Evolutionary conservation across 2,113 vertebrate species (phyloP), one percentile per base, ranked within the genome.

Genomic region (Corapipo altera): DNA sequence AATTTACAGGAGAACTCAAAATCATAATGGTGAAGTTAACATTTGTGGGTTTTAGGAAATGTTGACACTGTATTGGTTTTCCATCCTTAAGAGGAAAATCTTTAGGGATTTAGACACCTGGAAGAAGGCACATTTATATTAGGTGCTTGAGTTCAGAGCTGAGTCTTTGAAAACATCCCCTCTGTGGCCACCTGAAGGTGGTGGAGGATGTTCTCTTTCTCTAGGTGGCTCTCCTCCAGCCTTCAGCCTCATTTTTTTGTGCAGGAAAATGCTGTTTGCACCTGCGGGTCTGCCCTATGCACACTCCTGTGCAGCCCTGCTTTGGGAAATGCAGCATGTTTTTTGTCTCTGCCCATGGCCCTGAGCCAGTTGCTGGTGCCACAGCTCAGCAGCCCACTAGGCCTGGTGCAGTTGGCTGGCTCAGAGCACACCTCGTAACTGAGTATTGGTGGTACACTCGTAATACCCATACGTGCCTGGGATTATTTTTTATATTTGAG

Each of bases 301-400:
- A 4, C 0, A 0, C 35, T 72, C 5, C 13, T 82, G 43, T n/a
- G 30, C 26, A 70, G 64, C 33, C 9, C 16, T 64, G 46, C 16
- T 16, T 81, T 77, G 26, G 67, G 39, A 66, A 46, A 11, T 0
- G 0, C 11, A 19, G 19, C 1, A 1, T 1, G 0, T 22, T 15
- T 32, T 27, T 72, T 33, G 18, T 61, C 15, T 11, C 15, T 62
- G n/a, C 41, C 35, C 1, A 0, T 30, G 44, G 41, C 48, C 1
- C 1, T 37, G 66, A 27, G 39, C 66, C 35, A 58, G 52, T 22
- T 2, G 0, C 37, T 0, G 2, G 11, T 86, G 35, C 41, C 7
- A 5, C 57, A 72, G 70, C 49, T 58, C 72, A 1, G 2, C 17
- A 28, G n/a, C 11, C 13, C 0, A 0, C 70, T 88, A 66, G 62